Percentiles rank a stretch among this genome's conserved stretches.
phyloP scores from a whole-genome alignment of 2,113 vertebrate genomes.

The Potamarius usumacintae region DNA sequence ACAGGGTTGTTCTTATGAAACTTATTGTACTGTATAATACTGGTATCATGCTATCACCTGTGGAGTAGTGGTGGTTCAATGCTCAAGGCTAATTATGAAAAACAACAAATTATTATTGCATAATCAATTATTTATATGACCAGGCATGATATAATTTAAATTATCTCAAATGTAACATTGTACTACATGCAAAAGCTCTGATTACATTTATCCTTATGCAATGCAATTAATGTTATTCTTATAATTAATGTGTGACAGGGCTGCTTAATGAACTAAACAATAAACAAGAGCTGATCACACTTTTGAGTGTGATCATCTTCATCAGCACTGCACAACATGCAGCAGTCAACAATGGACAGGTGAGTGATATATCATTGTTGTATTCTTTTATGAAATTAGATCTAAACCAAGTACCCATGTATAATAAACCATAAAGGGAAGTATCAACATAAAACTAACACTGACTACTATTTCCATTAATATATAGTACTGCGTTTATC shows the following conservation, averaged over 20 bases:
- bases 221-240: background rate
- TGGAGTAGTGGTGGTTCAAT: background rate
- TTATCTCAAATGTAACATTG: background rate
- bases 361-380: constrained; percentile 9
- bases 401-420: background rate
- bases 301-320: constrained; percentile 68
- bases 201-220: background rate
- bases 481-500: background rate
- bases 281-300: constrained; percentile 65
- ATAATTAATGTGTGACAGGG: constrained; percentile 53
- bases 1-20: too few species aligned
- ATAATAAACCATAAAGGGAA: background rate
- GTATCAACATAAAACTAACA: too few species aligned
- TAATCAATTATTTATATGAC: background rate
- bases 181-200: background rate
- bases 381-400: background rate
- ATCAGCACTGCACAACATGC: constrained; percentile 68
- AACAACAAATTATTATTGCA: background rate
- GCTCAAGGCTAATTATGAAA: background rate
- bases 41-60: background rate
- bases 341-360: constrained; percentile 73
- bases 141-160: background rate
- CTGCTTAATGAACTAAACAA: constrained; percentile 58
- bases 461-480: background rate
- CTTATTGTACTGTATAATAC: too few species aligned